Conservation (phyloP, 2,113 vertebrate species). For the Urocynchramus pylzowi region DNA sequence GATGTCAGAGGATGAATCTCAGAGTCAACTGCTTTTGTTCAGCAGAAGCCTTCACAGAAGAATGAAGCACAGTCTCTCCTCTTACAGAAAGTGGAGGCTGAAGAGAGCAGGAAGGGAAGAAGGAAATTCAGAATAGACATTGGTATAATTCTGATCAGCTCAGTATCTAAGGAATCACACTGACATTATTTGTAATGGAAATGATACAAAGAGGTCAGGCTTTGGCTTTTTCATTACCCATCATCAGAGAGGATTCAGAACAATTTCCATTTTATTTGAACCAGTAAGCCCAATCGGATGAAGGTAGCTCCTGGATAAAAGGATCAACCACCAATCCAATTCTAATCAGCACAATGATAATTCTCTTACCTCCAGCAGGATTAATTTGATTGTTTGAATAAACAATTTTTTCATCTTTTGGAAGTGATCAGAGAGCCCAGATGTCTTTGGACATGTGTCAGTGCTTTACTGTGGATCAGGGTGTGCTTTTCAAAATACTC, state of each 20-base stretch:
- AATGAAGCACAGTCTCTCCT: neutral
- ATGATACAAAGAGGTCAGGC: neutral
- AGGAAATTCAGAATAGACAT: neutral
- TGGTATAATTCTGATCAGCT: neutral
- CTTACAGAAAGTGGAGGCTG: neutral
- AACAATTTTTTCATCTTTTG: conserved; percentile 11
- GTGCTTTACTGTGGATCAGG: neutral
- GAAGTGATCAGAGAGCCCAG: neutral
- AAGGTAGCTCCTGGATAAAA: conserved; percentile 5
- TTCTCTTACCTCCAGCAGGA: neutral
- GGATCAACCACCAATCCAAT: neutral
- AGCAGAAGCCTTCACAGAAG: neutral
- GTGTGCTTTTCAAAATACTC: neutral
- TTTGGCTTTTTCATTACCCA: neutral
- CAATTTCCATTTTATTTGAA: neutral
- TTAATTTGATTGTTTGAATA: conserved; percentile 13
- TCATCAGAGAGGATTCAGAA: neutral
- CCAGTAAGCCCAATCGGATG: neutral
- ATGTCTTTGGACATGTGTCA: neutral
- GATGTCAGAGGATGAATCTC: neutral
- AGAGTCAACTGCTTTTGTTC: conserved; percentile 23
- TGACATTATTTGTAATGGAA: neutral
- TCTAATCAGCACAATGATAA: conserved; percentile 26
- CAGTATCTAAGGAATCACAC: neutral
- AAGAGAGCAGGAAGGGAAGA: neutral